A percentile compares a stretch with the other conserved stretches of the same genome.
Conservation (phyloP, 1,140 invertebrate genomes). For the Hyphantria cunea region DNA sequence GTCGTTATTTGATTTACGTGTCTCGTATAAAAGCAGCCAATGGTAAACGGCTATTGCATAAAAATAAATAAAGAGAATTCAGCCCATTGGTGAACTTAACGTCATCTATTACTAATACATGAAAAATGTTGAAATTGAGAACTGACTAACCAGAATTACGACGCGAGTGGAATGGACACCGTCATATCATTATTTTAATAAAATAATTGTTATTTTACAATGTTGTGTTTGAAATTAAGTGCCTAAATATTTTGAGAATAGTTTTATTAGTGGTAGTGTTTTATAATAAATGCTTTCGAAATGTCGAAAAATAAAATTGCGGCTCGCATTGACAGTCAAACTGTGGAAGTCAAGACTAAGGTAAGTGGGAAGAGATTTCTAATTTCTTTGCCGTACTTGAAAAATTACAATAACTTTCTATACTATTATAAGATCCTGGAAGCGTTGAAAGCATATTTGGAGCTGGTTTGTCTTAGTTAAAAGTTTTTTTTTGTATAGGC, state of each 20-base stretch:
- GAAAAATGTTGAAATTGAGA: slow-evolving; percentile 63
- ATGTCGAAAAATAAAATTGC: slow-evolving; percentile 88
- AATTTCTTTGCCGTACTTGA: slow-evolving; percentile 52
- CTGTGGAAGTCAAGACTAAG: slow-evolving; percentile 88
- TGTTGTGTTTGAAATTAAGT: slow-evolving; percentile 71
- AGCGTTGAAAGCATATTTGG: not conserved
- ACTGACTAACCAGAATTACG: slow-evolving; percentile 60
- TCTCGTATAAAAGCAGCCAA: not conserved
- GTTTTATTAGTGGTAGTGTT: slow-evolving; percentile 57
- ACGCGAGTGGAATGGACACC: slow-evolving; percentile 69
- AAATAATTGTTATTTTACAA: slow-evolving; percentile 73
- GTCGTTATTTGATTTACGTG: slow-evolving; percentile 15
- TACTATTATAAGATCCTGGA: slow-evolving; percentile 2
- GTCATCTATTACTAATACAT: slow-evolving; percentile 63
- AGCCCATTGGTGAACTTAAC: slow-evolving; percentile 48
- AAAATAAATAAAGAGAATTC: slow-evolving; percentile 9
- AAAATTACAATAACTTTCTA: slow-evolving; percentile 31
- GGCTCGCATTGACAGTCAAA: slow-evolving; percentile 83
- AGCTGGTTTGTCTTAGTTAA: not conserved
- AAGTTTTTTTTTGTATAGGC: not conserved
- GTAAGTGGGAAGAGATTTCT: slow-evolving; percentile 78
- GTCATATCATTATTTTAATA: slow-evolving; percentile 58
- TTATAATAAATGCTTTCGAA: slow-evolving; percentile 75
- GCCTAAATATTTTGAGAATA: slow-evolving; percentile 67
- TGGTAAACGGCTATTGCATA: not conserved